These are phyloP conservation scores for Iguana delicatissima DNA, from an alignment of 2,797 vertebrate species.

Conservation along the genomic window DNA sequence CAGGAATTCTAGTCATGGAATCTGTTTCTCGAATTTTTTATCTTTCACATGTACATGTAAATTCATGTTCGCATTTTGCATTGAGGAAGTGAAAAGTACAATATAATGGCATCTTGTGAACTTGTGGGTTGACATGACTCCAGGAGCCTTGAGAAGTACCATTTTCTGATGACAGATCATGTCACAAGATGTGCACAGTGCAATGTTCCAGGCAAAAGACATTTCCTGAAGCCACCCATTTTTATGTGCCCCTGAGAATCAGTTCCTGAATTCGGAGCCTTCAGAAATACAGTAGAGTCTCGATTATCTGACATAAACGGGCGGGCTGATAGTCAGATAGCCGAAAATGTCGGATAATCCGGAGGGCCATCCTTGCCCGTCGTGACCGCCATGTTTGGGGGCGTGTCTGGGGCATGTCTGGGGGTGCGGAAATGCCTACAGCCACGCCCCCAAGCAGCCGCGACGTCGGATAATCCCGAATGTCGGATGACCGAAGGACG, in stretches of 20 bases:
- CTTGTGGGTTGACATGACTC: background rate
- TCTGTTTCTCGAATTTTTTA: too few relatives aligned
- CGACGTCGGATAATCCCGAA: too few relatives aligned
- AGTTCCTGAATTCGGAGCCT: background rate
- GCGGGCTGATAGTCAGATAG: too few relatives aligned
- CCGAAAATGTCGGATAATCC: too few relatives aligned
- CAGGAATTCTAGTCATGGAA: background rate
- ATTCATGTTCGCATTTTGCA: background rate
- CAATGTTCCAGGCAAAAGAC: conserved; percentile 47
- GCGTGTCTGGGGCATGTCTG: too few relatives aligned
- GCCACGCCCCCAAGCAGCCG: too few relatives aligned
- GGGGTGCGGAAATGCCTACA: too few relatives aligned
- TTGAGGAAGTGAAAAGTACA: background rate
- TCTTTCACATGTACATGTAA: background rate
- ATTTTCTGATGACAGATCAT: background rate
- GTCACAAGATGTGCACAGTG: background rate
- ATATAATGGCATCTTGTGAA: background rate
- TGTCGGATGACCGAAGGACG: too few relatives aligned
- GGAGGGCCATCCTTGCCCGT: too few relatives aligned
- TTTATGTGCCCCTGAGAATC: conserved; percentile 17
- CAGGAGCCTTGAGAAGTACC: background rate
- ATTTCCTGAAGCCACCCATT: conserved; percentile 63
- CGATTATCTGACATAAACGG: too few relatives aligned
- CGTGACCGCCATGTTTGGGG: too few relatives aligned
- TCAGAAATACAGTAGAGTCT: too few relatives aligned